Evolutionary conservation across 1,140 invertebrate species (phyloP).

Genomic region (Galendromus occidentalis): DNA sequence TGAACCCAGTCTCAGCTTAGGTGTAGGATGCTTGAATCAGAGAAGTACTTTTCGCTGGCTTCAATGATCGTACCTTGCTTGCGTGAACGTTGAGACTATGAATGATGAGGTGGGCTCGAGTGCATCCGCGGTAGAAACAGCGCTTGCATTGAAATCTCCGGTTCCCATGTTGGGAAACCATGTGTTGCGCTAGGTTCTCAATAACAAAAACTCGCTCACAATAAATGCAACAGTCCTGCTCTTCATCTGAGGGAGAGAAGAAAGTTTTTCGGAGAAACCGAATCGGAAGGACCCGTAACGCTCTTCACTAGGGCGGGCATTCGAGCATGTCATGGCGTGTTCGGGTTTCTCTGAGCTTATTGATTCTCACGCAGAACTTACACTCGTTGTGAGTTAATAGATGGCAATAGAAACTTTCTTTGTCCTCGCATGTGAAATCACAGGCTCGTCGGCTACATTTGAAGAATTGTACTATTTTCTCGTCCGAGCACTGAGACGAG

Average conservation of each 20-base stretch:
- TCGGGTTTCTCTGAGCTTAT: too few relatives aligned
- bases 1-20: too few relatives aligned
- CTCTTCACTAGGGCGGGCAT: background rate
- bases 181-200: background rate
- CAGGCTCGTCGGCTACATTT: constrained; percentile 1
- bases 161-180: background rate
- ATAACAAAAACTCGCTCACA: constrained; percentile 7
- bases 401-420: constrained; percentile 6
- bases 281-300: background rate
- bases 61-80: too few relatives aligned
- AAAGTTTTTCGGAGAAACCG: too few relatives aligned
- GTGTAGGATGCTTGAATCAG: too few relatives aligned
- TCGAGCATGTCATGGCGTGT: too few relatives aligned
- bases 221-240: background rate
- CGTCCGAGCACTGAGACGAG: background rate
- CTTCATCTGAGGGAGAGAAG: too few relatives aligned
- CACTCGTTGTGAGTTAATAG: background rate
- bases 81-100: background rate
- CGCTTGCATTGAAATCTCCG: constrained; percentile 2
- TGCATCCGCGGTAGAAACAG: constrained; percentile 8
- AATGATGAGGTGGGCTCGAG: background rate
- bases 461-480: constrained; percentile 3
- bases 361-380: background rate
- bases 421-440: constrained; percentile 8
- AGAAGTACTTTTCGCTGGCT: too few relatives aligned